These are phyloP conservation scores for Pseudotriccus pelzelni DNA, from an alignment of 2,797 vertebrate genomes.

Conservation along the genomic window DNA sequence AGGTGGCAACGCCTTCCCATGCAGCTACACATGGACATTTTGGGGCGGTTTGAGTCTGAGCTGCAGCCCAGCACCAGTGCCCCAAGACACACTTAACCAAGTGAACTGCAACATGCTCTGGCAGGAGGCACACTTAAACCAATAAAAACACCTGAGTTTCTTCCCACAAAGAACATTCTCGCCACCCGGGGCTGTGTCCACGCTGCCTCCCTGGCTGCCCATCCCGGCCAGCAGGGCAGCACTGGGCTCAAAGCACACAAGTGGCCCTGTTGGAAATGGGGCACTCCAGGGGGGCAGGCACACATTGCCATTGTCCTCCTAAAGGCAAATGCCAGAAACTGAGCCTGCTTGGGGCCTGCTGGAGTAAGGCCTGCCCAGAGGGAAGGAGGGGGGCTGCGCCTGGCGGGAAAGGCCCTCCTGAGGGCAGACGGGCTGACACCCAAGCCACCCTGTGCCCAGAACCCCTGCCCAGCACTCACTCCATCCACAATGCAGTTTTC, in stretches of 20 bases:
- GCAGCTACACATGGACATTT: fast-evolving
- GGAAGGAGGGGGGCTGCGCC: no score
- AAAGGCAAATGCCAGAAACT: not conserved
- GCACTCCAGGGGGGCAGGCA: fast-evolving
- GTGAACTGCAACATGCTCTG: not conserved
- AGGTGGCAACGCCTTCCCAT: not conserved
- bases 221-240: not conserved
- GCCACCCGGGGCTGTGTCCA: fast-evolving
- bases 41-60: not conserved
- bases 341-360: fast-evolving
- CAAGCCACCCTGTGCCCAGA: fast-evolving
- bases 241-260: not conserved
- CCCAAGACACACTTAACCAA: not conserved
- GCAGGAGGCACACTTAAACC: not conserved
- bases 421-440: not conserved
- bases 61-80: fast-evolving
- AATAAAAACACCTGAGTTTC: not conserved
- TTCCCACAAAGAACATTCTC: not conserved
- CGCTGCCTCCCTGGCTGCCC: fast-evolving
- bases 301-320: fast-evolving
- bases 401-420: not conserved
- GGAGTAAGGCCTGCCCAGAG: not conserved
- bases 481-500: not conserved
- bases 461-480: fast-evolving
- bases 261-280: not conserved